Evolutionary conservation across 2,113 vertebrate species (phyloP), one percentile per base, ranked within the genome.

Genomic region (Callionymus lyra): DNA sequence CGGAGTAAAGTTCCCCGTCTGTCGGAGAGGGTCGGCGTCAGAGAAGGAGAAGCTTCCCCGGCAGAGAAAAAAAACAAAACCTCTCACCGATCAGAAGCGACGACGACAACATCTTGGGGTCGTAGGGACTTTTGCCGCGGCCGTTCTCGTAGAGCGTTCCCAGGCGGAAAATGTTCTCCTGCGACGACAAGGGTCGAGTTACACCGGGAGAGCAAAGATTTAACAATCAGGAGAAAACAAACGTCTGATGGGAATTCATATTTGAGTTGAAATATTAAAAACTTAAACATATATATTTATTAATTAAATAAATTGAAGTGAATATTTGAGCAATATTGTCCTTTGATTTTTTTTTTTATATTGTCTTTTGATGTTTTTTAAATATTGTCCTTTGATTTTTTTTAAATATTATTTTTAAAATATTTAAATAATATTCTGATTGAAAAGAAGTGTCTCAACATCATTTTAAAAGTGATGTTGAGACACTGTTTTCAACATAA

Each of bases 1-100:
- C 93, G 15, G 94, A 96, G 69, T 98, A 98, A 57, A 98, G 69
- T 31, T 98, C 93, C 56, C 92, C 94, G 77, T 98, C 94, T 98
- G 85, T 32, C 44, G 71, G 47, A 2, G 37, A 31, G 51, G 35
- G 56, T 34, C 1, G 41, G 10, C 8, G 36, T 72, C 46, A 72
- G 47, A 35, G 52, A 54, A 37, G 6, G 19, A 10, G 5, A 31
- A n/a, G 12, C 40, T 65, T 50, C 27, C 53, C 31, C 44, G 59
- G 60, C 41, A n/a, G n/a, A n/a, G n/a, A n/a, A n/a, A n/a, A n/a
- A 19, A 6, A 2, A 12, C 40, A 33, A 15, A 32, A 49, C 61
- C 48, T 77, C 87, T 55, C 77, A 98, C 94, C 92, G 63, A 98
- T 79, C 77, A 98, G 80, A 55, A 98, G 86, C 19, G 94, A 95